Percentiles rank a stretch among this genome's conserved stretches.
These are phyloP conservation scores for Plusia festucae DNA, from an alignment of 2,888 invertebrate genomes.

Conservation along the genomic window DNA sequence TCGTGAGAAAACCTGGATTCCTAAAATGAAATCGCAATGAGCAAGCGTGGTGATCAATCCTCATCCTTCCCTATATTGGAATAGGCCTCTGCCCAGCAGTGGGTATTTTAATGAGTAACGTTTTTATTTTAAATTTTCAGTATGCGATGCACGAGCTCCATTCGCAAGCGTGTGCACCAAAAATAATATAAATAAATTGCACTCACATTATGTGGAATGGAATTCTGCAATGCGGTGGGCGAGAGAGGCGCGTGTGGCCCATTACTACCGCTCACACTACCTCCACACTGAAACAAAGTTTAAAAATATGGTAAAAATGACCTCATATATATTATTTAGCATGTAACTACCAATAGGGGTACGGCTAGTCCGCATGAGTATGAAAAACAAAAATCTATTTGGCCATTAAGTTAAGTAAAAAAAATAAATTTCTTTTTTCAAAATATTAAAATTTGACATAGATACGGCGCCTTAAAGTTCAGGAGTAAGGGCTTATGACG, in stretches of 20 bases:
- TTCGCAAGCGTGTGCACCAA: conserved; percentile 47
- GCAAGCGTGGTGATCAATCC: too few species aligned
- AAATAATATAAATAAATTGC: conserved; percentile 49
- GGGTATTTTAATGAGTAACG: conserved; percentile 30
- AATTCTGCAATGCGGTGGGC: conserved; percentile 86
- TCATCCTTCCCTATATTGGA: too few species aligned
- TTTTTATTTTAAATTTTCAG: conserved; percentile 29
- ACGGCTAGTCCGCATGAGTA: too few species aligned
- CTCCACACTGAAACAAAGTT: conserved; percentile 81
- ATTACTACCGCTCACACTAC: conserved; percentile 84
- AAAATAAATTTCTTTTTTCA: too few species aligned
- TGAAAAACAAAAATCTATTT: too few species aligned
- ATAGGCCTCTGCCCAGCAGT: too few species aligned
- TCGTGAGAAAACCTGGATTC: too few species aligned
- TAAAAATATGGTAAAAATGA: conserved; percentile 69
- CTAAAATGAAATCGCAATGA: too few species aligned
- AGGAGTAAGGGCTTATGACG: too few species aligned
- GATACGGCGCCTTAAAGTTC: too few species aligned
- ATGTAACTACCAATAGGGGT: conserved; percentile 48
- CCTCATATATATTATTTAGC: conserved; percentile 49
- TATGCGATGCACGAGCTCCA: conserved; percentile 30
- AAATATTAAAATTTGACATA: too few species aligned
- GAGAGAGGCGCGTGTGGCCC: conserved; percentile 87
- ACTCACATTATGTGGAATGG: conserved; percentile 86
- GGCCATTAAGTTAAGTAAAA: too few species aligned